Percentiles rank a stretch among this genome's conserved stretches.
Evolutionary conservation across 2,113 vertebrate genomes (phyloP).

Genomic region (Urocitellus parryii): DNA sequence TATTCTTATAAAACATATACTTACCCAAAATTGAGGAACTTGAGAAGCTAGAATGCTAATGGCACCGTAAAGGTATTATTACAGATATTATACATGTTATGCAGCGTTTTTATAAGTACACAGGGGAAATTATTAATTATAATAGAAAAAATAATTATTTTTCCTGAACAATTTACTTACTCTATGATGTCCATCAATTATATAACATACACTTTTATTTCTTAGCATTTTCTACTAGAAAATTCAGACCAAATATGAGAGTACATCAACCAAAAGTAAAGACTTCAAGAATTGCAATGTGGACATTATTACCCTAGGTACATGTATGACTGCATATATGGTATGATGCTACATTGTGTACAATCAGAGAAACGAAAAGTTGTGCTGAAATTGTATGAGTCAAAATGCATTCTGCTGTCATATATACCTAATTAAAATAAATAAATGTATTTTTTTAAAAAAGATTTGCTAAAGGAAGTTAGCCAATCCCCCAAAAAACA

Average conservation of each 20-base stretch:
- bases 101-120: not conserved
- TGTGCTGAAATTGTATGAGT: no score
- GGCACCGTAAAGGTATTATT: not conserved
- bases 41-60: not conserved
- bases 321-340: no score
- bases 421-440: no score
- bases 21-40: not conserved
- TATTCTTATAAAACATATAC: not conserved
- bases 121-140: not conserved
- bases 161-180: not conserved
- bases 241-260: not conserved
- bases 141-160: constrained; percentile 31
- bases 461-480: not conserved
- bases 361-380: no score
- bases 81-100: not conserved
- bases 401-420: no score
- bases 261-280: not conserved
- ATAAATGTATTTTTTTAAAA: no score
- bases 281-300: not conserved
- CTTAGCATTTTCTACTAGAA: constrained; percentile 2
- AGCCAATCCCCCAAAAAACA: no score
- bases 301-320: no score
- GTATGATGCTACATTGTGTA: no score
- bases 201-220: not conserved
- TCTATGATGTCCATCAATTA: not conserved